phyloP scores from a whole-genome alignment of 2,888 invertebrate genomes.

The Coelinius sp. region DNA sequence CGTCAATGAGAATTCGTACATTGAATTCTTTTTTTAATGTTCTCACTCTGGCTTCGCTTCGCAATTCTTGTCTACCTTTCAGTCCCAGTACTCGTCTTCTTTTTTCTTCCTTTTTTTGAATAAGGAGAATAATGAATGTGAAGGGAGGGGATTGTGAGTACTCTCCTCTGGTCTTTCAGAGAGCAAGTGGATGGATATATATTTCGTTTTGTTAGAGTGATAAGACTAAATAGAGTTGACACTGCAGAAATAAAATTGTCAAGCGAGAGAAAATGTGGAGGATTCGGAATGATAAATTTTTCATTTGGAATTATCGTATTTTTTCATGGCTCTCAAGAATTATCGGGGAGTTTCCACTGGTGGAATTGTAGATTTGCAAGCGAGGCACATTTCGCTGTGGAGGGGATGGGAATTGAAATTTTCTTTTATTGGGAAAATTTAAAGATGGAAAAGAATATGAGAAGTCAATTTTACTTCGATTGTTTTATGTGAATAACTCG shows the following conservation, averaged over 20 bases:
- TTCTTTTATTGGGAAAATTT: not conserved
- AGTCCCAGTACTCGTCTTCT: slow-evolving; percentile 8
- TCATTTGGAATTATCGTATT: slow-evolving; percentile 28
- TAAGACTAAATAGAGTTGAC: slow-evolving; percentile 14
- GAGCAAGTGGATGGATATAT: not conserved
- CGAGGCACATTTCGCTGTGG: not conserved
- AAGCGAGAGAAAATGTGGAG: slow-evolving; percentile 1
- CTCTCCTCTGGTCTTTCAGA: slow-evolving; percentile 8
- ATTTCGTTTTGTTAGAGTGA: slow-evolving; percentile 7
- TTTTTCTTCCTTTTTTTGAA: not conserved
- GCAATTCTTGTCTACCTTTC: slow-evolving; percentile 19
- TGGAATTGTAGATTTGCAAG: not conserved
- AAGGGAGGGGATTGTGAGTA: not conserved
- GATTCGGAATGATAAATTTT: slow-evolving; percentile 32
- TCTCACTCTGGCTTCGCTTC: not conserved
- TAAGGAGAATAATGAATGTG: slow-evolving; percentile 1
- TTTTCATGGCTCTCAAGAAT: slow-evolving; percentile 1
- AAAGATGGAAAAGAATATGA: not conserved
- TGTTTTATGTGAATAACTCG: no score
- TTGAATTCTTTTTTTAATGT: slow-evolving; percentile 20
- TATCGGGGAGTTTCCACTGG: slow-evolving; percentile 34
- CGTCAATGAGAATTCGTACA: slow-evolving; percentile 24
- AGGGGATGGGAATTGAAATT: not conserved
- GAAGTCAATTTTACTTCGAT: no score
- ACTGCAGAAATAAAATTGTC: slow-evolving; percentile 22